Evolutionary conservation across 2,888 invertebrate genomes (phyloP), one percentile per base, ranked within the genome.

Genomic region (Zele albiditarsus): DNA sequence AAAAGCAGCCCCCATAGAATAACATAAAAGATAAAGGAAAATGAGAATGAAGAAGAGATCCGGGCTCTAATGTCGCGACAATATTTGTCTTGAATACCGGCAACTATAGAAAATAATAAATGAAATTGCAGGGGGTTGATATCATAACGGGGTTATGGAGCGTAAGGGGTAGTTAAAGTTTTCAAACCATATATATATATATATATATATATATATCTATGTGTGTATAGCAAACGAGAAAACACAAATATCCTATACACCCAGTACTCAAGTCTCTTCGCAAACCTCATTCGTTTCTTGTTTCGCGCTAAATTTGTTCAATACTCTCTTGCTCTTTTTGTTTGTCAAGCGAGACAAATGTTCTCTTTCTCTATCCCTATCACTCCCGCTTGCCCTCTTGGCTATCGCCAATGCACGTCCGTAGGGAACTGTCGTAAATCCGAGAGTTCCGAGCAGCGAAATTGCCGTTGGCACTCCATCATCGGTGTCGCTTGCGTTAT

Each of bases 71-170:
- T 82, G 83, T 85, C 86, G 84, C 84, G 84, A 86, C 86, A 84
- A 86, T 86, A 84, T 86, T 86, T 86, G 83, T 84, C 84, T 84
- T 84, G 84, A 83, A 81, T 20, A 53, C 83, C 78, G 74, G 78
- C 79, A 76, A 77, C 75, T 84, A 31, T 28, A 83, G 84, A 84
- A 86, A 86, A 86, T 87, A 86, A 86, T 86, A 84, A 87, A 84
- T 81, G 84, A 80, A 81, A 81, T 82, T 79, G 81, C 79, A 80
- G 78, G 78, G 82, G 83, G 53, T 53, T 53, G 53, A 20, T 20
- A 83, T 85, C 85, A 85, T 86, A 86, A 86, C 84, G 83, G 85
- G 83, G 86, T 87, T 87, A 87, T 87, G 86, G 84, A 83, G 85
- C 86, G 86, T 86, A 84, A 87, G 86, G 65, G 65, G 85, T 86